Evolutionary conservation across 2,888 invertebrate species (phyloP), one percentile per base, ranked within the genome.

Genomic region (Eretmocerus hayati): DNA sequence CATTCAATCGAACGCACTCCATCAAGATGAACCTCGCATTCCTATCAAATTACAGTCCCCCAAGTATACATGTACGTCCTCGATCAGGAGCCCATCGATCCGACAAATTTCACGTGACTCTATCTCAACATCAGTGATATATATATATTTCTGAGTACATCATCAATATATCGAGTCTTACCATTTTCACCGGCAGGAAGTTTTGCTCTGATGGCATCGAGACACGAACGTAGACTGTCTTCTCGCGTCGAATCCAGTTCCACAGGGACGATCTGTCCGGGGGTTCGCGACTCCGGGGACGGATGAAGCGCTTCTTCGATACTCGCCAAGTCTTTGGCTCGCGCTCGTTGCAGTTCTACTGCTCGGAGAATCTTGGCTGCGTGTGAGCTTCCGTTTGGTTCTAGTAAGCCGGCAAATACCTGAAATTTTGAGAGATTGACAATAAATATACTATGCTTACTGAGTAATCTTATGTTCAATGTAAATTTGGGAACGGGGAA

Each of bases 171-270:
- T n/a, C n/a, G n/a, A n/a, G n/a, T 31, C 72, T 72, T 66, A 81
- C 89, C 88, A 66, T 87, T 86, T 74, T 88, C 87, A 33, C 87
- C 87, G 42, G 87, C 86, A 51, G 87, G 88, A 62, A 89, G 73
- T 74, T 88, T 87, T 43, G 86, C 83, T 16, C 87, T 81, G 55
- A 88, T 83, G 18, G 84, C 81, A 57, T 85, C 81, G 13, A 87
- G 85, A 6, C 87, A 86, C 70, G 87, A 87, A 54, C 85, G 86
- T 38, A 89, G 70, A 57, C 86, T 74, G 68, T 89, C 89, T 70
- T 89, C 89, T 35, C 88, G 77, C 40, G 65, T 87, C 16, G 88
- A 85, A 65, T 90, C 89, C 58, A 89, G 71, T 42, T 85, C 83
- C 58, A 89, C 72, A 5, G 85, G 83, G 48, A 85, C 81, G 42